phyloP scores from a whole-genome alignment of 92 coral and sea anemone genomes.

The Siderastrea radians region DNA sequence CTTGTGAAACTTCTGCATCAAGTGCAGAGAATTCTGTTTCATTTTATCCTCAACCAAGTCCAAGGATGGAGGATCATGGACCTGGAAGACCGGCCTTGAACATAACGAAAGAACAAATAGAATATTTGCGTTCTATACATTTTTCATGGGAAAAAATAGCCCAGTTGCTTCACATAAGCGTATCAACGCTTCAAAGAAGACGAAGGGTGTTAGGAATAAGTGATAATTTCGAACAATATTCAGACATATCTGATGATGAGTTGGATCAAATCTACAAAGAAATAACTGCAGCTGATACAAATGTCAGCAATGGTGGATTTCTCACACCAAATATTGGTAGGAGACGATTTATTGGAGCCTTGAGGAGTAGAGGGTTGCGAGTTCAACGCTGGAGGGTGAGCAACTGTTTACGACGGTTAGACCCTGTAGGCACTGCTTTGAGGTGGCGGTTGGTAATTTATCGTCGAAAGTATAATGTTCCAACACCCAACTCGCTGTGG shows the following conservation, averaged over 20 bases:
- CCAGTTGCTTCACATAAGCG: constrained; percentile 65
- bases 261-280: constrained; percentile 29
- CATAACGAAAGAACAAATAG: constrained; percentile 63
- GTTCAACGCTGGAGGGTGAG: constrained; percentile 78
- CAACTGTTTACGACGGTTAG: constrained; percentile 58
- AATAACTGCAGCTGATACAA: constrained; percentile 30
- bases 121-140: constrained; percentile 64
- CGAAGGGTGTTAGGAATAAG: constrained; percentile 42
- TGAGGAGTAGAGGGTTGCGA: constrained; percentile 44
- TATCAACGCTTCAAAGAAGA: constrained; percentile 54
- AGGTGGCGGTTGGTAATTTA: constrained; percentile 71
- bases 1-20: constrained; percentile 25
- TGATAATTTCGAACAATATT: constrained; percentile 51
- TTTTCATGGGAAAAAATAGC: constrained; percentile 73
- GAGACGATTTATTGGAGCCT: constrained; percentile 31
- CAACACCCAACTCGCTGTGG: constrained; percentile 75
- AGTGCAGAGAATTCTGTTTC: constrained; percentile 37
- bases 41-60: constrained; percentile 49
- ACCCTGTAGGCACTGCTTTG: constrained; percentile 75
- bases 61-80: constrained; percentile 40
- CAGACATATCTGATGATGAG: constrained; percentile 38
- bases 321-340: constrained; percentile 58
- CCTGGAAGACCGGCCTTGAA: constrained; percentile 54
- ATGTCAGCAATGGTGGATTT: constrained; percentile 31
- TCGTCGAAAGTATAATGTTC: constrained; percentile 74